Percentiles rank a stretch among this genome's conserved stretches.
Conservation (phyloP, 1,140 invertebrate genomes). For the Cyclina sinensis region DNA sequence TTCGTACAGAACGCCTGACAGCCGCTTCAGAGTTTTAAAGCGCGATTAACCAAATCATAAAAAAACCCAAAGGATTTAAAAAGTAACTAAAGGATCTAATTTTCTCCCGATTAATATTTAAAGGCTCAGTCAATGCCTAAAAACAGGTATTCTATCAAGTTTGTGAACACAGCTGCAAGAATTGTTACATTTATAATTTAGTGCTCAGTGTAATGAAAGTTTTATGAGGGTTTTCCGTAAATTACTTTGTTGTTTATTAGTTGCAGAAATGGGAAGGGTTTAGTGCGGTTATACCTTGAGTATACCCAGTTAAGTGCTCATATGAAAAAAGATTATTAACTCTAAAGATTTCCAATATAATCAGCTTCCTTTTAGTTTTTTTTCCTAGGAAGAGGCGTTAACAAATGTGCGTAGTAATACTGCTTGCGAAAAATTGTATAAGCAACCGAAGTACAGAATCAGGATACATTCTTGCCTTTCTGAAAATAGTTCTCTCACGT, state of each 20-base stretch:
- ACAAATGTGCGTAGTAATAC: slow-evolving; percentile 41
- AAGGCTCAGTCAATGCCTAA: too few species aligned
- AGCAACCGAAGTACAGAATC: neutral
- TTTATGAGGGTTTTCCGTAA: neutral
- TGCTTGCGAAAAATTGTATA: slow-evolving; percentile 14
- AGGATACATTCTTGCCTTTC: neutral
- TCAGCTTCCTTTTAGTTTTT: neutral
- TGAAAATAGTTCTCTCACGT: neutral
- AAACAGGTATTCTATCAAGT: neutral
- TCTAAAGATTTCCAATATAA: neutral
- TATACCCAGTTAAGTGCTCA: neutral
- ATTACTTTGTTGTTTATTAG: neutral
- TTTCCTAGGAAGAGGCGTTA: slow-evolving; percentile 1
- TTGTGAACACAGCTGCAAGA: neutral
- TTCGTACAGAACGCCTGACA: too few species aligned
- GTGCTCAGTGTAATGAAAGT: neutral
- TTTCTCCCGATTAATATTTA: too few species aligned
- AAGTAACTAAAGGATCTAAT: too few species aligned
- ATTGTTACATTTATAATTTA: neutral
- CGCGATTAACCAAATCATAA: too few species aligned
- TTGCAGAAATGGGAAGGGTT: neutral
- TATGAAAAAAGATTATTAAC: neutral
- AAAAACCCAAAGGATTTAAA: too few species aligned
- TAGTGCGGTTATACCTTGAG: neutral
- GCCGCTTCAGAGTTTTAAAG: too few species aligned